Base-by-base conservation (phyloP, 2,113 vertebrate species). In the Todiramphus chloris region DNA sequence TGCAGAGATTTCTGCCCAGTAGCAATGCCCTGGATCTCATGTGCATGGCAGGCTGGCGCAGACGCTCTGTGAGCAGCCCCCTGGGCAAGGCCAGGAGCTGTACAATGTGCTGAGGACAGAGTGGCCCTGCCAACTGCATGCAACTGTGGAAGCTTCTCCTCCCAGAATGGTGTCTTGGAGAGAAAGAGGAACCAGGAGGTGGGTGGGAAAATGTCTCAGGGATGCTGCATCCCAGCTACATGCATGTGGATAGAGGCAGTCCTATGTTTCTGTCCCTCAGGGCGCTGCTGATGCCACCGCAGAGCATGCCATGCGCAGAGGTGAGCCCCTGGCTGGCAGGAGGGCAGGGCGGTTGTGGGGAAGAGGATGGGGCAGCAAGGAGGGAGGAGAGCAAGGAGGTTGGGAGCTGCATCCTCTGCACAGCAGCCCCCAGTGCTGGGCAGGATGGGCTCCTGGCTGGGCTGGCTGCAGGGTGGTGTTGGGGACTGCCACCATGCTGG, bases 231-330 rank as follows among this genome's bases (percentile, higher is more conserved):
- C 25, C 35, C 37, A 78, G 25, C 39, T 80, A 35, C 18, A 7
- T 63, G 62, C 51, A 62, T 1, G 7, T 51, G 23, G 55, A 78
- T 59, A 82, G 74, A 93, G 35, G 31, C 62, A 67, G 17, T 82
- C 19, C 76, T 93, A 3, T 96, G 60, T 94, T 92, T 96, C 53
- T 92, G 60, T 89, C 64, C 56, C 67, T 82, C 73, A 97, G 97
- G 92, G 60, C 18, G 33, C 94, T 89, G 87, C 82, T 81, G 92
- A 76, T 92, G 62, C 74, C 77, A 93, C 79, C 5, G 74, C 82
- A 94, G 94, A 96, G 83, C 90, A 93, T 4, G 50, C 60, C 19
- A 7, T 10, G 0, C 85, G 0, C 68, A 93, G 92, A 95, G 97
- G 97, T 97, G 85, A 95, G 91, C 48, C 13, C 74, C 51, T 7